phyloP scores from a whole-genome alignment of 2,113 vertebrate genomes.

The Melanerpes formicivorus region DNA sequence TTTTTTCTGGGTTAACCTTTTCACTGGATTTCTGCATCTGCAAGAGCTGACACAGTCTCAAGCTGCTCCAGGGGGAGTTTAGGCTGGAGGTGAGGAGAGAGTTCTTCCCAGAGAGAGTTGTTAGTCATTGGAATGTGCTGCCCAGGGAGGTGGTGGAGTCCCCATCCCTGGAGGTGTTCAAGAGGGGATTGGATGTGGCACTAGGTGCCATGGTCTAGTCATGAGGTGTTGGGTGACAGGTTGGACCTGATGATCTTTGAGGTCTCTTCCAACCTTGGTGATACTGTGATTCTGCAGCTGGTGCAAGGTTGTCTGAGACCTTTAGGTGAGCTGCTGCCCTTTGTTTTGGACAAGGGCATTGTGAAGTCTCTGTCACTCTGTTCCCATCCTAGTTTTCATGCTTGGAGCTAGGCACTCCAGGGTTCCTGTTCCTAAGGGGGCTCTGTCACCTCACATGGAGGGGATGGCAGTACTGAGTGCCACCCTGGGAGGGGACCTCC shows the following conservation, averaged over 20 bases:
- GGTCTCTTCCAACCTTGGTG: no score
- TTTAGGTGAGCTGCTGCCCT: not conserved
- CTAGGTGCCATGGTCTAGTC: no score
- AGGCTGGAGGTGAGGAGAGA: no score
- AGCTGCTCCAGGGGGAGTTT: no score
- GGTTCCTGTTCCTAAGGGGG: rapidly evolving
- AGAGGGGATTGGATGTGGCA: no score
- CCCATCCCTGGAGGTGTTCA: no score
- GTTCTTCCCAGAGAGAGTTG: no score
- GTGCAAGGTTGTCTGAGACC: not conserved
- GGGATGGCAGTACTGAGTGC: not conserved
- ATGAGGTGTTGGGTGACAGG: no score
- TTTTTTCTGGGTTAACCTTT: not conserved
- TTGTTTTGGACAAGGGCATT: not conserved
- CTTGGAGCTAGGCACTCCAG: not conserved
- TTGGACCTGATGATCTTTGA: no score
- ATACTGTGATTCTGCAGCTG: not conserved
- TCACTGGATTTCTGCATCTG: not conserved
- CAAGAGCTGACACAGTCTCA: not conserved
- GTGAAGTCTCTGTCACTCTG: not conserved
- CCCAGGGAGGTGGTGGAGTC: no score
- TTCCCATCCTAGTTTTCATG: not conserved
- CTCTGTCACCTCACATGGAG: rapidly evolving
- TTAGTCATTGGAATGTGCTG: no score
- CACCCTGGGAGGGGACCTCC: not conserved